Evolutionary conservation across 2,797 vertebrate species (phyloP), one percentile per base, ranked within the genome.

Genomic region (Octomys mimax): DNA sequence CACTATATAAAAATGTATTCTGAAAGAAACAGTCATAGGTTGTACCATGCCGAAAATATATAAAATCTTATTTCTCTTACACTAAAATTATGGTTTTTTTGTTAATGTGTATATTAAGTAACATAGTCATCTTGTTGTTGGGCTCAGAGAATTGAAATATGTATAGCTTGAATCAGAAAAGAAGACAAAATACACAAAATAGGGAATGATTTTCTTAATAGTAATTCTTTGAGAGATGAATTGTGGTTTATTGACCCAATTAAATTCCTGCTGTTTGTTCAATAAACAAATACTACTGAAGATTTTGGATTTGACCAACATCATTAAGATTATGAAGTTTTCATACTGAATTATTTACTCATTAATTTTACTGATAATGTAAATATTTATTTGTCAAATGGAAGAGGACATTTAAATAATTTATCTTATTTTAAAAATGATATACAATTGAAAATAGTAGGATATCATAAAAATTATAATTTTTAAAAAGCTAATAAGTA

Each of bases 121-220:
- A 66, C 49, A n/a, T 28, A 36, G 11, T 26, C 8, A 9, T 39
- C 4, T 88, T 49, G 12, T 18, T 93, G 8, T 36, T 87, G 11
- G 24, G 31, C 80, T 3, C 28, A 87, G 90, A 64, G 4, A 19
- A 54, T 21, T 66, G 9, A 12, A 49, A 6, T 46, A 87, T 73
- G 54, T 28, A 19, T 21, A 19, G 59, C 83, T 0, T 75, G 13
- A 14, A 84, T 0, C 28, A 92, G 39, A 90, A 84, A 87, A 46
- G 92, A 90, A 84, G 39, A 31, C 36, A 61, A 94, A 92, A 82
- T 8, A 0, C 18, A 36, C 5, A 75, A 33, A 8, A 54, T 11
- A 42, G n/a, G 10, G 82, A 78, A 49, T 11, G 61, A 77, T 97
- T 93, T 86, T 93, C 46, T 46, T 89, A 89, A 68, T 61, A 19